Percentiles rank a stretch among this genome's conserved stretches.
Conservation (phyloP, 2,113 vertebrate species). For the Mungos mungo region DNA sequence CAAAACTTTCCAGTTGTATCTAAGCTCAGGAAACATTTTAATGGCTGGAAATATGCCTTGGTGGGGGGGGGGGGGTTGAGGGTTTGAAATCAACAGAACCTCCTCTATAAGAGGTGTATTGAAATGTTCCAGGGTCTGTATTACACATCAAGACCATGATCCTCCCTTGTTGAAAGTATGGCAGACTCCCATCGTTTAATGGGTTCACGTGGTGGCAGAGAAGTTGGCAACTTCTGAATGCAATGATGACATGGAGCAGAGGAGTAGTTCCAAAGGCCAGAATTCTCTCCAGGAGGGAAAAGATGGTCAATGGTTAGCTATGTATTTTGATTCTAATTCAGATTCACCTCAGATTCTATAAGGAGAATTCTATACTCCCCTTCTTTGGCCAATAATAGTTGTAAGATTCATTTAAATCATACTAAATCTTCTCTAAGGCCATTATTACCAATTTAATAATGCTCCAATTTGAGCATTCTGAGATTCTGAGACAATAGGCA, state of each 20-base stretch:
- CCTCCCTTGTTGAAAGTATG: not conserved
- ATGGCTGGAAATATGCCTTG: slow-evolving; percentile 67
- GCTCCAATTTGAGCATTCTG: not conserved
- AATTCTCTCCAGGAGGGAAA: slow-evolving; percentile 35
- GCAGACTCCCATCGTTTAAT: not conserved
- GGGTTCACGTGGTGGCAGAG: not conserved
- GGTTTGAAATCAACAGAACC: slow-evolving; percentile 42
- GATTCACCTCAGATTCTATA: not conserved
- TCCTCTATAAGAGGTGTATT: slow-evolving; percentile 41
- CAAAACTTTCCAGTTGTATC: slow-evolving; percentile 78
- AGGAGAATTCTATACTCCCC: not conserved
- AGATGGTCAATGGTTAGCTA: not conserved
- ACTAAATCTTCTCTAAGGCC: slow-evolving; percentile 6
- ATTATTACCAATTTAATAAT: not conserved
- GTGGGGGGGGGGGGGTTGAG: not conserved
- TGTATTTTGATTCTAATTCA: slow-evolving; percentile 33
- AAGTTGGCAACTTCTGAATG: slow-evolving; percentile 10
- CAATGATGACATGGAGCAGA: not conserved
- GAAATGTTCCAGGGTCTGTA: slow-evolving; percentile 26
- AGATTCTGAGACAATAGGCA: not conserved
- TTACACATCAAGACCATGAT: not conserved
- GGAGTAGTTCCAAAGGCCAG: not conserved
- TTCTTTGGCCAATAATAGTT: not conserved
- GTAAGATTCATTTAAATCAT: not conserved
- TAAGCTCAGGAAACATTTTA: slow-evolving; percentile 74